Base-by-base conservation (phyloP, 2,888 invertebrate species). In the Herminia tarsipennalis region DNA sequence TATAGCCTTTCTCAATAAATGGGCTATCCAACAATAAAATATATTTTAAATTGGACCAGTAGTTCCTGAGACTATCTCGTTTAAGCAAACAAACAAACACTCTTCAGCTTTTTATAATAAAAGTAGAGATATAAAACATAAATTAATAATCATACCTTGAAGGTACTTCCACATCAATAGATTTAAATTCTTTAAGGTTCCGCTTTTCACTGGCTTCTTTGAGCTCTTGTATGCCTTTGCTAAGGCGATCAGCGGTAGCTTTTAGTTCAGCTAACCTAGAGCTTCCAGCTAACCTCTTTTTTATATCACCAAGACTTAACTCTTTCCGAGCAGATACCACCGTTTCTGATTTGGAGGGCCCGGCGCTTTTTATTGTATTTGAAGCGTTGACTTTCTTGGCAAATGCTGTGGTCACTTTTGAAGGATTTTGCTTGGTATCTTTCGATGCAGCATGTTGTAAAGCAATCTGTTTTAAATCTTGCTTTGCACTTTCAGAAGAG, bases 131-230 rank as follows among this genome's bases (percentile, higher is more conserved):
- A 27, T n/a, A 28, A 2, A 33, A 2, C 1, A 24, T 12, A 10
- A 25, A 42, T 6, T 12, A 35, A 37, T 24, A 57, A 10, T 5
- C 60, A 48, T 65, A 96, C 95, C 96, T 96, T 56, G 93, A 86
- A 47, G 94, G 93, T 73, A 96, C 93, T 90, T 96, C 95, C 78
- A 97, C 85, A 84, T 96, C 94, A 74, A 97, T 94, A 25, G 94
- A 93, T 64, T 94, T 94, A 69, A 96, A 96, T 72, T 94, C 92
- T 74, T 94, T 93, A 28, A 95, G 84, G 85, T 94, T 92, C 59
- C 92, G 74, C 67, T 92, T 88, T 12, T 86, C 88, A 42, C 81
- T 76, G 1, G 76, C 62, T 65, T 92, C 79, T 75, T 94, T 92
- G 1, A 96, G 83, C 68, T 93, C 93, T 44, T 93, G 92, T 54